A percentile compares a stretch with the other conserved stretches of the same genome.
phyloP scores from a whole-genome alignment of 2,888 invertebrate genomes.

The Idaea aversata region DNA sequence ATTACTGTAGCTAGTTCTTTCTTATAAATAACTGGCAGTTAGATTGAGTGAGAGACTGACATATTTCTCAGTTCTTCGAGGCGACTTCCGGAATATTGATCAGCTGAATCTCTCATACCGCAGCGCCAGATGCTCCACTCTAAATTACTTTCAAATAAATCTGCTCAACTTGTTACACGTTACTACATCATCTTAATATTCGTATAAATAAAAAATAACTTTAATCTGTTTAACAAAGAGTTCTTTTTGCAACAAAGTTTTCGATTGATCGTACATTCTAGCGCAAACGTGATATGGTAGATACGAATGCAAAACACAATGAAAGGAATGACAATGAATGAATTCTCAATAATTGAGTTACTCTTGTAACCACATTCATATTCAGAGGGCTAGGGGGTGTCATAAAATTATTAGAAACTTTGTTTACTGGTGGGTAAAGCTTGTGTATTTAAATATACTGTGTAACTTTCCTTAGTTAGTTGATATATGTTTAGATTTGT shows the following conservation, averaged over 20 bases:
- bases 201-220: conserved; percentile 11
- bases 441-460: background rate
- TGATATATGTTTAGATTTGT: background rate
- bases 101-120: conserved; percentile 74
- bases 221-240: conserved; percentile 9
- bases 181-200: conserved; percentile 17
- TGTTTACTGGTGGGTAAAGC: background rate
- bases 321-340: conserved; percentile 11
- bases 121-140: conserved; percentile 73
- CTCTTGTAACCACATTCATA: conserved; percentile 2
- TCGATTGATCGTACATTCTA: background rate
- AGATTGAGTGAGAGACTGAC: conserved; percentile 72
- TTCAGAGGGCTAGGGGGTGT: conserved; percentile 2
- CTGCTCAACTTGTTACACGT: conserved; percentile 57
- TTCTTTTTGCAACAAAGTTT: conserved; percentile 9
- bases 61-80: conserved; percentile 73
- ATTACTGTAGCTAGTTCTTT: conserved; percentile 39
- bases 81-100: conserved; percentile 76
- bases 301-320: conserved; percentile 9
- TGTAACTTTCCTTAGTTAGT: background rate
- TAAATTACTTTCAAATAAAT: conserved; percentile 78
- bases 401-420: conserved; percentile 1
- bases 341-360: conserved; percentile 4
- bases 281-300: conserved; percentile 9
- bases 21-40: conserved; percentile 57